Evolutionary conservation across 53 echinoderm and acorn worm species (phyloP).

Genomic region (Crossaster papposus): DNA sequence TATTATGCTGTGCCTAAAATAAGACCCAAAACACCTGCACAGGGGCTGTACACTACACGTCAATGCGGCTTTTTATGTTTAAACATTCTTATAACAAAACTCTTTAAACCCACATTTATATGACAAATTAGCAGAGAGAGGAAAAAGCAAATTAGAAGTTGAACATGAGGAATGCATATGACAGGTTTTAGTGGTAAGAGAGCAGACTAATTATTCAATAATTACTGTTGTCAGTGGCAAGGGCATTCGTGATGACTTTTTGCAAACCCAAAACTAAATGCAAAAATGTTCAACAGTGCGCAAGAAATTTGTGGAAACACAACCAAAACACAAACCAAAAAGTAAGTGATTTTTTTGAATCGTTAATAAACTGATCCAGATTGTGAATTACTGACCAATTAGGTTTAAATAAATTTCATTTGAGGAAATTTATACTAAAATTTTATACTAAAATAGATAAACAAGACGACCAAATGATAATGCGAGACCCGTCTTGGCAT

Average conservation of each 20-base stretch:
- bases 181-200: neutral
- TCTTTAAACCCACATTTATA: too few species aligned
- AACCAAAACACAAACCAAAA: neutral
- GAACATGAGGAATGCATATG: neutral
- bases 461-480: neutral
- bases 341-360: too few species aligned
- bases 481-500: neutral
- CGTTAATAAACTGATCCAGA: too few species aligned
- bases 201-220: slow-evolving; percentile 27
- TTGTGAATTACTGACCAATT: too few species aligned
- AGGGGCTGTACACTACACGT: too few species aligned
- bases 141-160: neutral
- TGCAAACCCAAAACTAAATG: neutral
- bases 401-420: too few species aligned
- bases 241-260: neutral
- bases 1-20: slow-evolving; percentile 23
- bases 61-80: neutral
- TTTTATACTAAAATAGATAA: neutral
- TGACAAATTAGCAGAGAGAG: neutral
- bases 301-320: neutral
- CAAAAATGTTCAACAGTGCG: too few species aligned
- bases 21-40: slow-evolving; percentile 41
- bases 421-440: neutral
- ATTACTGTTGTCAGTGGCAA: slow-evolving; percentile 29
- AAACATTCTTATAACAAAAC: too few species aligned